Evolutionary conservation across 1,140 invertebrate genomes (phyloP), one percentile per base, ranked within the genome.

Genomic region (Pygmarrhopalites habei): DNA sequence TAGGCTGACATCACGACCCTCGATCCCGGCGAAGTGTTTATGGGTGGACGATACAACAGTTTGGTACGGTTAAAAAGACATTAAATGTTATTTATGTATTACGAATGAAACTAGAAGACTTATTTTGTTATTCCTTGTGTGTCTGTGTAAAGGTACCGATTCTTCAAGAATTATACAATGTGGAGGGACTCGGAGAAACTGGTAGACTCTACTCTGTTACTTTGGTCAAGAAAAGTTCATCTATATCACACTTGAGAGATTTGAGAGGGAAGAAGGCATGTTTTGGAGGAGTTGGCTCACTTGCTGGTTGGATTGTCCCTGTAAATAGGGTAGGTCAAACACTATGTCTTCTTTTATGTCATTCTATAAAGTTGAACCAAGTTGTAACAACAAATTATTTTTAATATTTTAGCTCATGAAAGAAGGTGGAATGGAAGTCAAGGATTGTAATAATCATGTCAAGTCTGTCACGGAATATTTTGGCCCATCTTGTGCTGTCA

Each of bases 391-490:
- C n/a, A n/a, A n/a, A n/a, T n/a, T n/a, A n/a, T n/a, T n/a, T n/a
- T n/a, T n/a, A n/a, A n/a, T n/a, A n/a, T n/a, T n/a, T n/a, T 72
- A 91, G 85, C 74, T 97, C 23, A 90, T 95, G 82, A 82, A 83
- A 72, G 76, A 85, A 63, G 87, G 87, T 26, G 85, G 83, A 32
- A 82, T 93, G 77, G 85, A 89, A 73, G 82, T 92, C 39, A 84
- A 89, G 29, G 90, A 93, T 74, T 98, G 95, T 72, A 98, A 98
- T 72, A 96, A 97, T 78, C 89, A 96, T 74, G 90, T 98, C 0
- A 95, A 97, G 76, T 89, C 90, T 2, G 87, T 92, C 0, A 88
- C 89, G 12, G 83, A 86, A 64, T 97, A 85, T 74, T 98, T 98
- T 75, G 87, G 88, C 3, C 82, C 84, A 52, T 94, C 92, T 53